These are phyloP conservation scores for Epistrophe grossulariae DNA, from an alignment of 2,888 invertebrate species.

Conservation along the genomic window DNA sequence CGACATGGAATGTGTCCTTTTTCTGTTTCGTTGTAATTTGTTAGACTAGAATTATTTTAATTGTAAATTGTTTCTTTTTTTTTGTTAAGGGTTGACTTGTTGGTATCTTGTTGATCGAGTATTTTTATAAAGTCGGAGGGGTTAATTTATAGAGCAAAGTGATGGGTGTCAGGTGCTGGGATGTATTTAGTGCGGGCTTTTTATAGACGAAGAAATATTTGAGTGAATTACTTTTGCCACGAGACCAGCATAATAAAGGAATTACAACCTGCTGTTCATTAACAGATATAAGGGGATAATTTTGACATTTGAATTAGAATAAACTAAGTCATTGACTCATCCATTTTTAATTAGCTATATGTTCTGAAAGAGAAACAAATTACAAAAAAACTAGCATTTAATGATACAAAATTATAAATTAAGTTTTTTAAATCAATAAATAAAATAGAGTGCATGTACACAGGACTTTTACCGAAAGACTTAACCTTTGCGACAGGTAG, in stretches of 20 bases:
- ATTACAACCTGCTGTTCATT: constrained; percentile 62
- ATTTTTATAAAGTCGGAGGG: constrained; percentile 24
- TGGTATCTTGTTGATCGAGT: constrained; percentile 19
- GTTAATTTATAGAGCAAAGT: constrained; percentile 23
- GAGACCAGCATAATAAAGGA: constrained; percentile 65
- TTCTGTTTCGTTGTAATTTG: constrained; percentile 60
- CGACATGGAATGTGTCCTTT: constrained; percentile 66
- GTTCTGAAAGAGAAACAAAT: too few species aligned
- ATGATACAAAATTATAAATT: too few species aligned
- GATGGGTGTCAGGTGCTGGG: constrained; percentile 58
- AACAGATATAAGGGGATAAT: background rate
- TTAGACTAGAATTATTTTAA: constrained; percentile 35
- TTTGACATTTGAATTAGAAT: constrained; percentile 4
- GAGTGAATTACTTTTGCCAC: constrained; percentile 63
- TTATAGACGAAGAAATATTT: background rate
- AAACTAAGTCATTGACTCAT: background rate
- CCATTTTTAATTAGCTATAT: too few species aligned
- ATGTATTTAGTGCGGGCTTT: constrained; percentile 51
- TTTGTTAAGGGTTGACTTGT: constrained; percentile 60
- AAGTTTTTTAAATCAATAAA: too few species aligned
- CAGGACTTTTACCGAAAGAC: too few species aligned
- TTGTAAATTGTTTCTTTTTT: constrained; percentile 33
- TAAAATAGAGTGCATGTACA: too few species aligned
- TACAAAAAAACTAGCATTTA: too few species aligned
- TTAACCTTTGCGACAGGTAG: too few species aligned